phyloP scores from a whole-genome alignment of 2,888 invertebrate species.

The Aethes cnicana region DNA sequence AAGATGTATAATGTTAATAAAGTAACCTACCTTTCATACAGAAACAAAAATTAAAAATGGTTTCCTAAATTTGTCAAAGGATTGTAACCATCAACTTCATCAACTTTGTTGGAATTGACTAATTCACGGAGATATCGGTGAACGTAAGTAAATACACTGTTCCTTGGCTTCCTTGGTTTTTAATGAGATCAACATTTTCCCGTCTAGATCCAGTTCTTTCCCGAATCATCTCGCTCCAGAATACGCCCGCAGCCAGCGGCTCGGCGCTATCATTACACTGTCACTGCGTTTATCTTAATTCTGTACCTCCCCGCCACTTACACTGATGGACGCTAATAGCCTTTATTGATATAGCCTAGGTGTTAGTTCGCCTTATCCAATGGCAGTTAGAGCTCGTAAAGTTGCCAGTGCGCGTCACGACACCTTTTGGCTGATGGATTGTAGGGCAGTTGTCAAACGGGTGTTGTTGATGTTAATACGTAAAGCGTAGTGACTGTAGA shows the following conservation, averaged over 20 bases:
- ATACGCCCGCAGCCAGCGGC: constrained; percentile 38
- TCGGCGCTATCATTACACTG: constrained; percentile 58
- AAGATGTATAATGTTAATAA: no score
- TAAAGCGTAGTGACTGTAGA: no score
- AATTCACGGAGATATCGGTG: no score
- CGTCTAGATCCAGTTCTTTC: not conserved
- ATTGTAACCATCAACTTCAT: no score
- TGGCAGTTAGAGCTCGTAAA: constrained; percentile 63
- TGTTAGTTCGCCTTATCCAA: constrained; percentile 59
- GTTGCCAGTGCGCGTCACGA: constrained; percentile 67
- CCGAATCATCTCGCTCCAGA: constrained; percentile 3
- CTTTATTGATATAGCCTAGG: constrained; percentile 78
- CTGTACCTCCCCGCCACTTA: constrained; percentile 67
- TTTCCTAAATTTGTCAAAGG: no score
- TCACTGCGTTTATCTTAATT: constrained; percentile 71
- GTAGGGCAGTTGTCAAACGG: not conserved
- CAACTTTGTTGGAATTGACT: no score
- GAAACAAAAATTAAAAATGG: no score
- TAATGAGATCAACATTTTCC: no score
- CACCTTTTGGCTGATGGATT: constrained; percentile 42
- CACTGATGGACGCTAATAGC: constrained; percentile 76
- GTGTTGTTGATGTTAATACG: no score
- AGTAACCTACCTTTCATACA: no score
- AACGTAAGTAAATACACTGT: no score
- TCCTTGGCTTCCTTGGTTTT: no score